Percentiles rank a stretch among this genome's conserved stretches.
Evolutionary conservation across 2,113 vertebrate species (phyloP).

Genomic region (Cinclus mexicanus): DNA sequence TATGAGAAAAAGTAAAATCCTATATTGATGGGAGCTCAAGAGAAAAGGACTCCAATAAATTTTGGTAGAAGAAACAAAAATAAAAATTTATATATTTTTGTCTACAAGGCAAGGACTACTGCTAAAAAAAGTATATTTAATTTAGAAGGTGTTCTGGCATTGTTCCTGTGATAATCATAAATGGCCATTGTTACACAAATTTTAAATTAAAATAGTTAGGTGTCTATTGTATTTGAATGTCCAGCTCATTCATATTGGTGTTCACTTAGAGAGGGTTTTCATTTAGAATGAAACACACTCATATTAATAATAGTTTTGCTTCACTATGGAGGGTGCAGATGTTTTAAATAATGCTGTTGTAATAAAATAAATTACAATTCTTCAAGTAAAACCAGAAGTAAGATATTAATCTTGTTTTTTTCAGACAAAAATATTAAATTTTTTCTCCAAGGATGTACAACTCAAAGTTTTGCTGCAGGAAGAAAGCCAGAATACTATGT

Average conservation of each 20-base stretch:
- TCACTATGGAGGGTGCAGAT: neutral
- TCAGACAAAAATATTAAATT: neutral
- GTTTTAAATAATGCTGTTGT: neutral
- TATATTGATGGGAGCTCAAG: neutral
- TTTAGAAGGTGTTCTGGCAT: neutral
- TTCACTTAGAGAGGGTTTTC: neutral
- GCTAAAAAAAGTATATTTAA: neutral
- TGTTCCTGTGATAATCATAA: neutral
- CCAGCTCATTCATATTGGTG: neutral
- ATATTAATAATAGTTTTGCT: neutral
- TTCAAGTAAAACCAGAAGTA: neutral
- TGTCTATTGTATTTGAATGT: neutral
- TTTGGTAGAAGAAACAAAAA: neutral
- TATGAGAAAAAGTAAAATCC: neutral
- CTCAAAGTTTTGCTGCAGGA: neutral
- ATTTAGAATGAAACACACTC: neutral
- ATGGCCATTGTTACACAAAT: neutral
- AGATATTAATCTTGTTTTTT: neutral
- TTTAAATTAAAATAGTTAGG: neutral
- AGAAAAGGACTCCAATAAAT: neutral
- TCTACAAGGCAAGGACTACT: neutral
- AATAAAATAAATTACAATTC: neutral
- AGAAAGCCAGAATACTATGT: neutral
- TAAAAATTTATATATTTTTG: neutral
- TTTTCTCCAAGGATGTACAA: neutral